These are phyloP conservation scores for Antennarius striatus DNA, from an alignment of 2,113 vertebrate species.

Conservation along the genomic window DNA sequence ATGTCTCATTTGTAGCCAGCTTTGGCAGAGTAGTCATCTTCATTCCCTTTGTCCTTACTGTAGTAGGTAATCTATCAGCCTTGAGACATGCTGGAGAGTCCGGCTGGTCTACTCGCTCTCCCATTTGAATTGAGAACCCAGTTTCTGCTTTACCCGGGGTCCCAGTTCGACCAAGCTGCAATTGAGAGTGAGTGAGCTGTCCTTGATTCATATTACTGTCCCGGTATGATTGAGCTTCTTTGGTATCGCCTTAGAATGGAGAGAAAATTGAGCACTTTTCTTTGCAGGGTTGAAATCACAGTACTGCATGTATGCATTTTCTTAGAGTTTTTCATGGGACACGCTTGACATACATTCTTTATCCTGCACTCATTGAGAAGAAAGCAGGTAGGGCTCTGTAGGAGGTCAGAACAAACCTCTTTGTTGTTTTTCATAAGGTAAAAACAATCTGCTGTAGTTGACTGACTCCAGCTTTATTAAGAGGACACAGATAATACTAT, in stretches of 20 bases:
- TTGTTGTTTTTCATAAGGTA: slow-evolving; percentile 7
- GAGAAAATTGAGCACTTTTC: slow-evolving; percentile 81
- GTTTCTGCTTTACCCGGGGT: slow-evolving; percentile 69
- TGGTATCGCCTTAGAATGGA: slow-evolving; percentile 74
- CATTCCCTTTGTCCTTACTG: slow-evolving; percentile 85
- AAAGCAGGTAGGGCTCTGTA: slow-evolving; percentile 28
- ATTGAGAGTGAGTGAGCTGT: slow-evolving; percentile 86
- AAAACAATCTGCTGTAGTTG: slow-evolving; percentile 8
- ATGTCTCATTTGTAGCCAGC: slow-evolving; percentile 82
- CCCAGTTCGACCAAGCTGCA: slow-evolving; percentile 78
- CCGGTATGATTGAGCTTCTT: slow-evolving; percentile 81
- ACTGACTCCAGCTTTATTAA: slow-evolving; percentile 16
- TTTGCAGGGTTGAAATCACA: slow-evolving; percentile 73
- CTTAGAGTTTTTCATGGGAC: slow-evolving; percentile 59
- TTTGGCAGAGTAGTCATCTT: slow-evolving; percentile 92
- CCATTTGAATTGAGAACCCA: slow-evolving; percentile 83
- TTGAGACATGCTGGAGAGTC: slow-evolving; percentile 77
- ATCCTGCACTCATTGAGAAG: slow-evolving; percentile 55
- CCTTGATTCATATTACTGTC: slow-evolving; percentile 83
- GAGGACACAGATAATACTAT: background rate
- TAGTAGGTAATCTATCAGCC: slow-evolving; percentile 82
- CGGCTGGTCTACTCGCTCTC: slow-evolving; percentile 79
- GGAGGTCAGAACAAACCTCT: slow-evolving; percentile 34
- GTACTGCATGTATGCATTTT: slow-evolving; percentile 74
- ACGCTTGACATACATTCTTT: slow-evolving; percentile 55